A percentile compares a stretch with the other conserved stretches of the same genome.
phyloP scores from a whole-genome alignment of 2,888 invertebrate genomes.

The Conops quadrifasciatus region DNA sequence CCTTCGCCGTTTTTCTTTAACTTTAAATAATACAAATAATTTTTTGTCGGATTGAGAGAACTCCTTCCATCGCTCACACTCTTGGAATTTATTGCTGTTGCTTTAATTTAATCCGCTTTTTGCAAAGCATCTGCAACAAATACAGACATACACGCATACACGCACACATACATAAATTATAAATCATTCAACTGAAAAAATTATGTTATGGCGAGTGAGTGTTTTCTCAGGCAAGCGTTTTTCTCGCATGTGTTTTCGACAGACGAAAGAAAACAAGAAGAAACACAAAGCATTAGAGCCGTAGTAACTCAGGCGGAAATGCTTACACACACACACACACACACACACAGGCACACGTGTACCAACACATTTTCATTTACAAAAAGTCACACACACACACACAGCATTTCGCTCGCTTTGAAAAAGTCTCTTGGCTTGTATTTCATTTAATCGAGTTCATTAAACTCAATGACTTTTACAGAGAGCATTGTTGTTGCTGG shows the following conservation, averaged over 20 bases:
- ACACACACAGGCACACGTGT: conserved; percentile 18
- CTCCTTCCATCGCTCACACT: no score
- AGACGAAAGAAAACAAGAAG: no score
- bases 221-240: no score
- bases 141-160: conserved; percentile 25
- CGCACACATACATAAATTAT: conserved; percentile 23
- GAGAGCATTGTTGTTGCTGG: neutral
- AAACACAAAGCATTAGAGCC: no score
- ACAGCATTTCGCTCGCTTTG: neutral
- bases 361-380: neutral
- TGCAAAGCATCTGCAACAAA: neutral
- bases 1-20: no score
- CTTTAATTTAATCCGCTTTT: neutral
- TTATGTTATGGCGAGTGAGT: no score
- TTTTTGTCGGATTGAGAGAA: no score
- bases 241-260: no score
- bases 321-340: conserved; percentile 15
- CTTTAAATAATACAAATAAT: no score
- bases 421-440: conserved; percentile 25
- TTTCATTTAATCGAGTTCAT: conserved; percentile 33
- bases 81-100: no score
- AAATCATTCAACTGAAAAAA: no score
- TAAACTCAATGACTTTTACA: conserved; percentile 34
- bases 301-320: conserved; percentile 1
- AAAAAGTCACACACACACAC: neutral